These are phyloP conservation scores for Corythornis vintsioides DNA, from an alignment of 2,113 vertebrate species.

Conservation along the genomic window DNA sequence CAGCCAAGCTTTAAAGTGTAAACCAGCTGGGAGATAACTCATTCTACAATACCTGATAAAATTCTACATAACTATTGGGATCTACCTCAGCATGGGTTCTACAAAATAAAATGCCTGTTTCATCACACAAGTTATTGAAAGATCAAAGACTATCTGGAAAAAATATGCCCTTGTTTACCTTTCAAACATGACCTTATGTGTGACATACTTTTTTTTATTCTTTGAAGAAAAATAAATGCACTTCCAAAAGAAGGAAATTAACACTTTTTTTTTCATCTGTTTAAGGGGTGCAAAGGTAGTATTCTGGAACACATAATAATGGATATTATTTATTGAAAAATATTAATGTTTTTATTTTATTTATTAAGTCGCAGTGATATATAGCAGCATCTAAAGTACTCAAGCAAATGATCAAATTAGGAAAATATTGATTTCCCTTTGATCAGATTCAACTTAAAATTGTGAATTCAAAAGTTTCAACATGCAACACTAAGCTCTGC, in stretches of 20 bases:
- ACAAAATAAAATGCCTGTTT: neutral
- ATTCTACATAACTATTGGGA: neutral
- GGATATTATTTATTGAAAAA: neutral
- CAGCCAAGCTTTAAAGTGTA: neutral
- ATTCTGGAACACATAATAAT: neutral
- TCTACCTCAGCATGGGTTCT: neutral
- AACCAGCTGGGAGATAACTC: neutral
- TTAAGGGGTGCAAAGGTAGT: neutral
- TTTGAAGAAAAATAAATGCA: neutral
- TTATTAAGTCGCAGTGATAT: neutral
- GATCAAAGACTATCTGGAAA: neutral
- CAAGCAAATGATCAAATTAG: neutral
- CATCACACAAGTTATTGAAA: neutral
- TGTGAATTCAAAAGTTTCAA: neutral
- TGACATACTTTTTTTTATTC: too few species aligned
- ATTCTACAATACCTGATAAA: neutral
- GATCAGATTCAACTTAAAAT: neutral
- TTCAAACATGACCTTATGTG: neutral
- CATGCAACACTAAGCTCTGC: neutral
- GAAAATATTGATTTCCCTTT: neutral
- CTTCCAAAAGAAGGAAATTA: neutral
- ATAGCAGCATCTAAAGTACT: neutral
- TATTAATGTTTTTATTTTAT: neutral
- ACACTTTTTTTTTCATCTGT: neutral
- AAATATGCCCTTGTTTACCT: neutral